Conservation (phyloP, 2,113 vertebrate species). For the Myotis lucifugus region DNA sequence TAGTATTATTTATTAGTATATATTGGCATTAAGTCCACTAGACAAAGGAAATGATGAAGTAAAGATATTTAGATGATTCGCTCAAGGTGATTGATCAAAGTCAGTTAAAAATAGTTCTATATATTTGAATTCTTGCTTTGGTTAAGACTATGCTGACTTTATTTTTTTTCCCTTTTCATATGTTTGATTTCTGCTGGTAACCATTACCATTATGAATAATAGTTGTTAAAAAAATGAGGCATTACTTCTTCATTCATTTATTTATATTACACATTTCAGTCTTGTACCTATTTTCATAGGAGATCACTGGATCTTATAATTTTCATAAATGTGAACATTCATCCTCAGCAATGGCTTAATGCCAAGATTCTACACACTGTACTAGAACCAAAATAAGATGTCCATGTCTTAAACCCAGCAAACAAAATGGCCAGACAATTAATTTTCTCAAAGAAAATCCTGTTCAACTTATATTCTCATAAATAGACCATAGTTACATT, state of each 20-base stretch:
- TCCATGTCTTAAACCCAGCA: not conserved
- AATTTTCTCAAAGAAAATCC: not conserved
- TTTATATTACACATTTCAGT: not conserved
- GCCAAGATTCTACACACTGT: not conserved
- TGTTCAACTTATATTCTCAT: not conserved
- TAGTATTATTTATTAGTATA: not conserved
- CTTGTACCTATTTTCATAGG: not conserved
- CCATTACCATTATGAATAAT: too few relatives aligned
- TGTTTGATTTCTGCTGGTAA: too few relatives aligned
- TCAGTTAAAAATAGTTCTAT: not conserved
- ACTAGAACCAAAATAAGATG: not conserved
- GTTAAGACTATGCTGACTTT: not conserved
- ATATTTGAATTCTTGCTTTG: not conserved
- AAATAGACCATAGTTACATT: not conserved
- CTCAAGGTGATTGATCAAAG: not conserved
- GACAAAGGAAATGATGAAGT: not conserved
- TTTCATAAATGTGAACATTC: not conserved
- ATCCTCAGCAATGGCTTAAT: not conserved
- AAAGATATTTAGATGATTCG: not conserved
- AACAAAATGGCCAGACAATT: not conserved
- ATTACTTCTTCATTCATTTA: not conserved
- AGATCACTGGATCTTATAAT: not conserved
- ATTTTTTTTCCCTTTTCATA: not conserved
- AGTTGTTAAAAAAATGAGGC: not conserved
- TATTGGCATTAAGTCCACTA: not conserved